Conservation (phyloP, 2,797 vertebrate genomes). For the Erithacus rubecula region DNA sequence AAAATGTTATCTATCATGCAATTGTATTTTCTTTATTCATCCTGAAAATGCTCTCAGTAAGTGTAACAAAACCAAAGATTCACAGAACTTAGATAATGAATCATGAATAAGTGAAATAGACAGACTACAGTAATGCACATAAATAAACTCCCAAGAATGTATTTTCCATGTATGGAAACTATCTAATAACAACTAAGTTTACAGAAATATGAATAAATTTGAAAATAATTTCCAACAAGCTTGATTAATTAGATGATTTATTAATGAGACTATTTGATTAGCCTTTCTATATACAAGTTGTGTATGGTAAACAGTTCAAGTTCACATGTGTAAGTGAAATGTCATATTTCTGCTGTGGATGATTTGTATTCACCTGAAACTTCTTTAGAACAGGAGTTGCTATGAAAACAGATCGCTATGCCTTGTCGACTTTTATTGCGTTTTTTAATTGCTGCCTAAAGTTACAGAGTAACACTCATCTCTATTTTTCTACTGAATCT, state of each 20-base stretch:
- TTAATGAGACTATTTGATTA: not conserved
- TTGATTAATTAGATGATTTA: slow-evolving; percentile 11
- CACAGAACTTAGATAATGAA: not conserved
- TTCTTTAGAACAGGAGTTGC: not conserved
- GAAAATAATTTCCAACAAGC: not conserved
- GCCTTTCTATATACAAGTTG: not conserved
- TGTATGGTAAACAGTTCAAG: not conserved
- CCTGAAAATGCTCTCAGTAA: not conserved
- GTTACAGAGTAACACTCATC: not conserved
- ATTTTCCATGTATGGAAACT: not conserved
- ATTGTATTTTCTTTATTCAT: not conserved
- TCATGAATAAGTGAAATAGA: slow-evolving; percentile 6
- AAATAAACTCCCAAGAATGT: not conserved
- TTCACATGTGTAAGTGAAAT: not conserved
- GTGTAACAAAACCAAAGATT: not conserved
- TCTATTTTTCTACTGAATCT: not conserved
- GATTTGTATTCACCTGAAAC: not conserved
- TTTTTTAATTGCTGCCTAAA: slow-evolving; percentile 10
- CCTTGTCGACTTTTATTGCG: not conserved
- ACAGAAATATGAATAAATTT: not conserved
- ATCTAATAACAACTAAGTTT: not conserved
- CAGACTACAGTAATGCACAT: not conserved
- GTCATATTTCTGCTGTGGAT: not conserved
- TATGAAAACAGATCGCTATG: not conserved
- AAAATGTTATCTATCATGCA: not conserved